phyloP scores from a whole-genome alignment of 2,113 vertebrate species.

The Antechinus stuartii region DNA sequence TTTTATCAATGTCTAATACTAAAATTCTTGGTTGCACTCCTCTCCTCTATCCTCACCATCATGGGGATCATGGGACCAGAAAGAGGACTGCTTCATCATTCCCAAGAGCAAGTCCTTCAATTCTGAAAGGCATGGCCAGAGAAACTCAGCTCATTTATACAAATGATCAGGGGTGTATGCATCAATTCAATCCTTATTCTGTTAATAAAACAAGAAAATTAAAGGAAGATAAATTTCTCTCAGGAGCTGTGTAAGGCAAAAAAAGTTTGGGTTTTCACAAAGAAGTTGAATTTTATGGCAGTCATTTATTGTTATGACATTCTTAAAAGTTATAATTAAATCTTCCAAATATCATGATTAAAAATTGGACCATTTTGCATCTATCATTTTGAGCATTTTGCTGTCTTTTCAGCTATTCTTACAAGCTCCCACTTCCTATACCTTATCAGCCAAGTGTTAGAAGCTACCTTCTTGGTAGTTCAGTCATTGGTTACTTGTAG shows the following conservation, averaged over 20 bases:
- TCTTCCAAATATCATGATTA: neutral
- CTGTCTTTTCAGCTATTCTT: neutral
- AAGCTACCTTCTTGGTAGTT: neutral
- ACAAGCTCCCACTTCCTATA: neutral
- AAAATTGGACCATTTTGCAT: neutral
- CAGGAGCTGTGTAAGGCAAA: neutral
- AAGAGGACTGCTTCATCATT: neutral
- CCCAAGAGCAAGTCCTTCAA: neutral
- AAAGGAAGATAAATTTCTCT: neutral
- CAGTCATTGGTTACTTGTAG: neutral
- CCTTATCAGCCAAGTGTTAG: neutral
- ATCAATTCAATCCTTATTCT: neutral
- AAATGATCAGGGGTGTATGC: neutral
- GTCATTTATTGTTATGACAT: neutral
- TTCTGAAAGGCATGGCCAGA: neutral
- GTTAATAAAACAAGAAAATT: neutral
- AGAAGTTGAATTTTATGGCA: neutral
- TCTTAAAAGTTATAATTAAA: neutral
- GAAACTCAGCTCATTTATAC: neutral
- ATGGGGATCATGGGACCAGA: too few species aligned
- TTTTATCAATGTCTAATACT: neutral
- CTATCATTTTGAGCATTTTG: neutral
- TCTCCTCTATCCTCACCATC: neutral
- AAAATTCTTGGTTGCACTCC: neutral
- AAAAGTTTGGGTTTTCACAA: neutral